Percentiles rank a stretch among this genome's conserved stretches.
Conservation (phyloP, 2,888 invertebrate species). For the Drosophila conformis region DNA sequence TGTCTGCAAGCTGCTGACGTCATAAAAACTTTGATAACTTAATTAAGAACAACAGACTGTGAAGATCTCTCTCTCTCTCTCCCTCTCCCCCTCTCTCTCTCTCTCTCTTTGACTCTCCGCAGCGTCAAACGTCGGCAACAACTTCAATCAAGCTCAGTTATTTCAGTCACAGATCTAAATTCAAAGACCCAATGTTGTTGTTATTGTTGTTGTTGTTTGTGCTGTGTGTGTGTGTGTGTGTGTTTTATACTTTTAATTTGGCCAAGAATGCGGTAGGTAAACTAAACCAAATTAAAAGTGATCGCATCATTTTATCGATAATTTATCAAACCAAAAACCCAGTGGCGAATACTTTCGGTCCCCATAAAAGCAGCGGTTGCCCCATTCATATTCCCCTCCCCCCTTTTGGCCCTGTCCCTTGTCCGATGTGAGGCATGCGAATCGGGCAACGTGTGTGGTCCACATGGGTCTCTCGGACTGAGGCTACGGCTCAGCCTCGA, state of each 20-base stretch:
- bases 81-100: fast-evolving
- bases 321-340: constrained; percentile 78
- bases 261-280: constrained; percentile 81
- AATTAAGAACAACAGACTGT: constrained; percentile 61
- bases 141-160: constrained; percentile 34
- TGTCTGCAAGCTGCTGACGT: constrained; percentile 59
- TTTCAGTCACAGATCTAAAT: constrained; percentile 40
- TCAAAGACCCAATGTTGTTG: not conserved
- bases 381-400: not conserved
- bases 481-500: constrained; percentile 5
- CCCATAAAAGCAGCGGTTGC: constrained; percentile 54
- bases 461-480: constrained; percentile 49
- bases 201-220: not conserved
- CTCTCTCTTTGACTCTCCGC: not conserved
- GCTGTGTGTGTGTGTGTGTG: constrained; percentile 18
- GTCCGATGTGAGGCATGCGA: constrained; percentile 54
- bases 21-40: constrained; percentile 80
- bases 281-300: constrained; percentile 78
- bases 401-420: not conserved
- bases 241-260: constrained; percentile 58
- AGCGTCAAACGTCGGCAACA: constrained; percentile 13
- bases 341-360: constrained; percentile 72
- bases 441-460: constrained; percentile 74
- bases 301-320: constrained; percentile 81
- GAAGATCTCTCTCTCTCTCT: not conserved